Evolutionary conservation across 2,797 vertebrate genomes (phyloP).

Genomic region (Florisuga fusca): DNA sequence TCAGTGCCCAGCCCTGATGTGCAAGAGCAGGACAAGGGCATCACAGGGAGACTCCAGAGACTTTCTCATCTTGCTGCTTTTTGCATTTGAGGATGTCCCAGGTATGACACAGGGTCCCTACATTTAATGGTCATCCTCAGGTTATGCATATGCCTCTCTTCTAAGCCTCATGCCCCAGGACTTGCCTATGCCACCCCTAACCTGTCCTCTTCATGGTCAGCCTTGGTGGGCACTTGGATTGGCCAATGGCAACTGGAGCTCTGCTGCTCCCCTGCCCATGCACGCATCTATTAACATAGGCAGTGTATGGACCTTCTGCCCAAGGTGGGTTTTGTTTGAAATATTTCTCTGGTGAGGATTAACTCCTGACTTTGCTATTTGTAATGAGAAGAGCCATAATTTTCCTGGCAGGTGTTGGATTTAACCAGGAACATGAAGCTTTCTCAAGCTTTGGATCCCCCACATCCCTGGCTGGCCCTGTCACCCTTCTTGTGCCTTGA

Average conservation of each 20-base stretch:
- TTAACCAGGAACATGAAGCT: background rate
- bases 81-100: background rate
- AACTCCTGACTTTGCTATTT: no score
- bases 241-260: background rate
- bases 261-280: background rate
- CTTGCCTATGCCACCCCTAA: background rate
- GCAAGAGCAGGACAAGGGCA: accelerated
- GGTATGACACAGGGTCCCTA: background rate
- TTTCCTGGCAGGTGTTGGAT: background rate
- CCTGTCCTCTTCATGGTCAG: accelerated
- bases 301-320: background rate
- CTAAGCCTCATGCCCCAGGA: background rate
- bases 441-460: background rate
- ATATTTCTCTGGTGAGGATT: background rate
- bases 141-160: accelerated
- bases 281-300: accelerated
- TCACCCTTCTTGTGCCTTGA: background rate
- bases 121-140: background rate
- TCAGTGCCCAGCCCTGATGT: background rate
- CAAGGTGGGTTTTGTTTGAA: background rate
- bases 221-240: background rate
- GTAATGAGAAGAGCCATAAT: no score
- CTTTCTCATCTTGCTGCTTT: background rate
- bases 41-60: background rate
- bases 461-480: background rate